Evolutionary conservation across 2,797 vertebrate species (phyloP), one percentile per base, ranked within the genome.

Genomic region (Clamator glandarius): DNA sequence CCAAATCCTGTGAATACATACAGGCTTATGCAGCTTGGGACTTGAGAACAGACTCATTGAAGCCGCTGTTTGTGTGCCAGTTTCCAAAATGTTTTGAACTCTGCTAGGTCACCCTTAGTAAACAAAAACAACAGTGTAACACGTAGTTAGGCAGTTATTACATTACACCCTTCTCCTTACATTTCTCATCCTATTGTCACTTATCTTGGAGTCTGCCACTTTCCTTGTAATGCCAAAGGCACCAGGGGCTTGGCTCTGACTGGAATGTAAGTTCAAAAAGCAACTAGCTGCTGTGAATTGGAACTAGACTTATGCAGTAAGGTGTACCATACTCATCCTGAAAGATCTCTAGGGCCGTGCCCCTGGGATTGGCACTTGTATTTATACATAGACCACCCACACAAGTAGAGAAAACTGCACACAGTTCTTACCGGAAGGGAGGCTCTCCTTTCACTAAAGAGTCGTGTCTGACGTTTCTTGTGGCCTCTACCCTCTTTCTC

Each of bases 391-490:
- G 50, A n/a, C 28, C 54, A 28, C 0, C 12, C 21, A 28, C 0
- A 11, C 19, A 44, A 2, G 68, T 8, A 59, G 3, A 46, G 63
- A 55, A 87, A 73, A 74, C 41, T 42, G 36, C 61, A 39, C 6
- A 1, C 57, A 61, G 48, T 23, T 69, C 95, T 98, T 98, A 99
- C 99, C 98, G 98, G 98, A 36, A 99, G 98, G 7, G 99, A 99
- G 59, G 98, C 98, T 91, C 99, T 98, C 73, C 99, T 98, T 88
- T 98, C 98, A 13, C n/a, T 82, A 7, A 96, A 94, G 5, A 70
- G 44, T 59, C 58, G 97, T 12, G 95, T 55, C 48, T 98, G 95
- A 66, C 81, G 97, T 90, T 98, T 98, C 96, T 97, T 98, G 82
- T 98, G 98, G 91, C 97, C 94, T 95, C 98, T 98, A 35, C 97